These are phyloP conservation scores for Drosophila dunni DNA, from an alignment of 1,140 invertebrate genomes.

Conservation along the genomic window DNA sequence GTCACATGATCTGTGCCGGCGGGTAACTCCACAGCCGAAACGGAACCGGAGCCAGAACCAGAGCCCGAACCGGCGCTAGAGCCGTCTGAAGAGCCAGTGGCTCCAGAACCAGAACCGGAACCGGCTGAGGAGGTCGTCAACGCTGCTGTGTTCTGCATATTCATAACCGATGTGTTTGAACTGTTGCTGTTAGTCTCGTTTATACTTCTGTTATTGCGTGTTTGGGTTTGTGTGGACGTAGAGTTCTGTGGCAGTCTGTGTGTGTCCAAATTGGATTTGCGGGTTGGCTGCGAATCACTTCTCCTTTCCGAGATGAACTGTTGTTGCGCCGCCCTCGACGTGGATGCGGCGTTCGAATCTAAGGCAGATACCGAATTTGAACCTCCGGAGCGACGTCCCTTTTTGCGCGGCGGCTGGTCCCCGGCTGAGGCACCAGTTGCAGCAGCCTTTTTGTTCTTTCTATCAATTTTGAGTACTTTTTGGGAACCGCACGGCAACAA, in stretches of 20 bases:
- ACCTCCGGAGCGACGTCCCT: conserved; percentile 83
- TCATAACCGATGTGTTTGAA: conserved; percentile 47
- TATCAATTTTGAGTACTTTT: conserved; percentile 85
- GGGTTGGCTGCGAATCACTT: conserved; percentile 35
- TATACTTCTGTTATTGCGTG: conserved; percentile 33
- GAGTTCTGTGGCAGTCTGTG: conserved; percentile 30
- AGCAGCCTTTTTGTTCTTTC: conserved; percentile 84
- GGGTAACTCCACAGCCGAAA: conserved; percentile 42
- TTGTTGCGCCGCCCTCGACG: conserved; percentile 65
- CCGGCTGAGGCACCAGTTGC: conserved; percentile 85
- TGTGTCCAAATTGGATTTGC: conserved; percentile 30
- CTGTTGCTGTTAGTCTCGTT: conserved; percentile 43
- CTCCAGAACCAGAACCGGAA: conserved; percentile 38
- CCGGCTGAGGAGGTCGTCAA: conserved; percentile 36
- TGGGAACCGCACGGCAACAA: conserved; percentile 76
- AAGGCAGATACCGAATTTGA: conserved; percentile 52
- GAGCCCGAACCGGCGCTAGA: conserved; percentile 46
- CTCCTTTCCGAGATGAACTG: conserved; percentile 34
- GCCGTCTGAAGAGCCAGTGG: conserved; percentile 6
- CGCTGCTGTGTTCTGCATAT: conserved; percentile 71
- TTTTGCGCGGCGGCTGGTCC: conserved; percentile 85
- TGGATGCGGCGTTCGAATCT: conserved; percentile 62
- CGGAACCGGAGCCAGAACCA: conserved; percentile 39
- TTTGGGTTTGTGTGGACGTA: conserved; percentile 36
- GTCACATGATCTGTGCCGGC: conserved; percentile 51